Base-by-base conservation (phyloP, 2,888 invertebrate species). In the Rotaria socialis region DNA sequence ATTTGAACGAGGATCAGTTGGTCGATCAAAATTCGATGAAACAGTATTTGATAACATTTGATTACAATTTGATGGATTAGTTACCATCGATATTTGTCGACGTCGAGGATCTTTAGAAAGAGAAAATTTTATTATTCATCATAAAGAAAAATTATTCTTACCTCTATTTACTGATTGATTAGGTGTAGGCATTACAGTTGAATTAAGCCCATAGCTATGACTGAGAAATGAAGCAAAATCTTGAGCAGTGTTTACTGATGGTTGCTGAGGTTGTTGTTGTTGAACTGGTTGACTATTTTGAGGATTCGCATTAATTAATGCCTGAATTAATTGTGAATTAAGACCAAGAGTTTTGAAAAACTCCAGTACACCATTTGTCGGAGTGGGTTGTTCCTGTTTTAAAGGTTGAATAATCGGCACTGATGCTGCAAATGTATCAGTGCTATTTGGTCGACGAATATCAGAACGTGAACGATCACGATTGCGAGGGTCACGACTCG, bases 301-400 rank as follows among this genome's bases (percentile, higher is more conserved):
- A 35, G 67, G 67, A 67, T 67, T 67, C 3, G 67, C 67, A 19
- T 67, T 67, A 35, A 67, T 35, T 19, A 67, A 67, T 35, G 67
- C 67, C 16, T 67, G 67, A 67, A 67, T 67, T 67, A 67, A 67
- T 35, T 67, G 67, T 67, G 67, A 67, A 67, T 67, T 67, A 67
- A 67, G 11, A 35, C 67, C 67, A 14, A 67, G 27, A 14, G 67
- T 67, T 67, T 67, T 67, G 11, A 67, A 67, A 67, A 67, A 67
- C 1, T 67, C 67, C 16, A 67, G 5, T 5, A 35, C 35, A 16
- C 16, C 27, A 67, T 14, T 67, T 14, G 11, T 67, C 19, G 67
- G 5, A 16, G 27, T n/a, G 35, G 67, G 3, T 35, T 27, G 67
- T 5, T 67, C 35, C 35, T 67, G 67, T 24, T 10, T 19, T 24